A percentile compares a stretch with the other conserved stretches of the same genome.
phyloP scores from a whole-genome alignment of 2,113 vertebrate species.

The Phalacrocorax pelagicus region DNA sequence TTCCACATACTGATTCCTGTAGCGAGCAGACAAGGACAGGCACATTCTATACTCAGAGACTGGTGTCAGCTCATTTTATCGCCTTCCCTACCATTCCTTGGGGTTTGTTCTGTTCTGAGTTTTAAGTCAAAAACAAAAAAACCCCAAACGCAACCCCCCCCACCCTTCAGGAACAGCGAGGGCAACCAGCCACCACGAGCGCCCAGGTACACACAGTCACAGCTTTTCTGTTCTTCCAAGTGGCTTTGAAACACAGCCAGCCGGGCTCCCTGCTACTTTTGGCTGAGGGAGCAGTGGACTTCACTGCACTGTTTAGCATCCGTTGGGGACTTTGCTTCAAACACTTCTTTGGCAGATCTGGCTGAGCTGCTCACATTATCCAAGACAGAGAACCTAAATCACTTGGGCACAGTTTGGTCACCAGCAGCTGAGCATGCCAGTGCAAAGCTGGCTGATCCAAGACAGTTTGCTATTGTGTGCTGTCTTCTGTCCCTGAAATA shows the following conservation, averaged over 20 bases:
- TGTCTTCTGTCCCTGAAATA: neutral
- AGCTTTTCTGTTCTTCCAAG: neutral
- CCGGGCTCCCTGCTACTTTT: neutral
- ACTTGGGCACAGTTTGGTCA: neutral
- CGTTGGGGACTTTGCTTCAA: neutral
- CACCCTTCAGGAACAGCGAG: fast-evolving
- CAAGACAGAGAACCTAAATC: neutral
- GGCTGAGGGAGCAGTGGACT: neutral
- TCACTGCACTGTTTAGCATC: neutral
- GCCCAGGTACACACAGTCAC: neutral
- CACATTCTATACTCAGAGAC: neutral
- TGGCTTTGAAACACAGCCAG: neutral
- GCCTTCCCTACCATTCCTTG: neutral
- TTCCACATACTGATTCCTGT: neutral
- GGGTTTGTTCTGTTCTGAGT: neutral
- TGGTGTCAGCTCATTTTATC: neutral
- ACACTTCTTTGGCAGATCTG: neutral
- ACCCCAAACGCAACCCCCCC: neutral
- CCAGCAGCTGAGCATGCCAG: neutral
- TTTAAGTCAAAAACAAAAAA: neutral
- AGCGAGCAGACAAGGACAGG: neutral
- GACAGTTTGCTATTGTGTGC: neutral
- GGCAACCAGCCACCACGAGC: neutral
- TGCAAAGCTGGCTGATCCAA: neutral
- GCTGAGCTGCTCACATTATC: neutral